Evolutionary conservation across 2,888 invertebrate genomes (phyloP), one percentile per base, ranked within the genome.

Genomic region (Eupithecia inturbata): DNA sequence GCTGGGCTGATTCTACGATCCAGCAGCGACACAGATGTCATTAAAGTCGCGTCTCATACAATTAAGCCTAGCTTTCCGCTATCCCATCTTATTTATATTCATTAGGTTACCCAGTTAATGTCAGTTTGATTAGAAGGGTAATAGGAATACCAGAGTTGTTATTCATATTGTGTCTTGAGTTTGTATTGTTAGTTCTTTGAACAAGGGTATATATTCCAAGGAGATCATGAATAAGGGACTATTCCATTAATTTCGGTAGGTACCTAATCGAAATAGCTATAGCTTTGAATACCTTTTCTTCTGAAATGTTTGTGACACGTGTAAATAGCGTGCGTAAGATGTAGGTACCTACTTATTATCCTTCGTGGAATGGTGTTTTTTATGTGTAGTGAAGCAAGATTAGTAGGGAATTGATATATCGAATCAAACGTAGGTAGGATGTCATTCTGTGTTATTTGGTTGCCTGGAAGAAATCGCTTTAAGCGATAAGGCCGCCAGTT

Each of bases 1-100:
- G n/a, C n/a, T n/a, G n/a, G n/a, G n/a, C n/a, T n/a, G n/a, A n/a
- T n/a, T n/a, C n/a, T n/a, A n/a, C n/a, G n/a, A n/a, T n/a, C n/a
- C n/a, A n/a, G n/a, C n/a, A n/a, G n/a, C n/a, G n/a, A n/a, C n/a
- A n/a, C n/a, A n/a, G 14, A 39, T 33, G n/a, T n/a, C 3, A 60
- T 5, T 31, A 64, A 63, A 64, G 63, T 64, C 63, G 63, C 36
- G 36, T 64, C 31, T 5, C 9, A 33, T 3, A 64, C 16, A 36
- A 33, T 19, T 33, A 31, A n/a, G n/a, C 33, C 9, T n/a, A 36
- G 33, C 33, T 36, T n/a, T 36, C 33, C 33, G 31, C 63, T 64
- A 36, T 36, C 63, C 79, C 75, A 79, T 80, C 86, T 84, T 85
- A 84, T 87, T 87, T 87, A 88, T 89, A 89, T 89, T 90, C 86